Conservation (phyloP, 2,797 vertebrate genomes). For the Gallinago nigripennis region DNA sequence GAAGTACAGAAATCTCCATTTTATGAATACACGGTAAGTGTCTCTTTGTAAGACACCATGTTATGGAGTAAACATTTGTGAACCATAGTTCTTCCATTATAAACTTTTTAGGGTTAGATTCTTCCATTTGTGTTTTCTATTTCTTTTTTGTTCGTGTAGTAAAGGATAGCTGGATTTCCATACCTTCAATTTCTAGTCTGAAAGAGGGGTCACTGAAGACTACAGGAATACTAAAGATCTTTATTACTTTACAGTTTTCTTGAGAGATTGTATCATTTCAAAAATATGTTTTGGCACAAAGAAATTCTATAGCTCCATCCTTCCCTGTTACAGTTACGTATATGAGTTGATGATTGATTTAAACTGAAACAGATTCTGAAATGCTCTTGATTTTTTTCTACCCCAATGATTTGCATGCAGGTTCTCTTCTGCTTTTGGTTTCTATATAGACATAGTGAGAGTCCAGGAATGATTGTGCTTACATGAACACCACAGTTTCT, state of each 20-base stretch:
- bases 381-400: neutral
- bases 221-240: neutral
- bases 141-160: neutral
- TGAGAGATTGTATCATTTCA: neutral
- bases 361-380: neutral
- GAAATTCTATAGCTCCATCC: neutral
- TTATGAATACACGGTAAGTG: conserved; percentile 88
- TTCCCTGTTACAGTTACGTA: neutral
- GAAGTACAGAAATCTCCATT: conserved; percentile 85
- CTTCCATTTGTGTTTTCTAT: neutral
- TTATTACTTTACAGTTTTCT: neutral
- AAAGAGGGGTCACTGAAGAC: neutral
- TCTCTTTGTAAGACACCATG: neutral
- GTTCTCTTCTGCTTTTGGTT: neutral
- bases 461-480: neutral
- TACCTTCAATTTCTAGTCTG: neutral
- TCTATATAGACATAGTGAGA: neutral
- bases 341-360: neutral
- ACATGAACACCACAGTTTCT: neutral
- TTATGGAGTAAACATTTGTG: neutral
- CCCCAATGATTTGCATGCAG: neutral
- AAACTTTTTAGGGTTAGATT: neutral
- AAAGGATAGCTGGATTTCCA: neutral
- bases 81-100: neutral
- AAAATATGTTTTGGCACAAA: neutral